Evolutionary conservation across 2,113 vertebrate genomes (phyloP), one percentile per base, ranked within the genome.

Genomic region (Triplophysa dalaica): DNA sequence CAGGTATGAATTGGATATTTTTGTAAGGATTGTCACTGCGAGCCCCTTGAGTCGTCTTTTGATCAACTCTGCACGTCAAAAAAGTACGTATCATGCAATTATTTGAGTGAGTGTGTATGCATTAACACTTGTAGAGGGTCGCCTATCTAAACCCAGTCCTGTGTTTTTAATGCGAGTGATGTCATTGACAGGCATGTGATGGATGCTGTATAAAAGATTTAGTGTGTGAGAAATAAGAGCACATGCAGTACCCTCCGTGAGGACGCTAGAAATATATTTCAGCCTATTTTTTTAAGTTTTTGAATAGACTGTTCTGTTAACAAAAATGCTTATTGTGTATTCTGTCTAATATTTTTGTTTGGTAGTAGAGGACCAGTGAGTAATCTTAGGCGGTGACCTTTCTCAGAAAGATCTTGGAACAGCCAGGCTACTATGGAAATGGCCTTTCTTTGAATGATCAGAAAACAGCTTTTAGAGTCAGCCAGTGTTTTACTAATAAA

Each of bases 51-150:
- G 76, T 75, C 69, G 65, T 60, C 70, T 14, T 21, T 74, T 75
- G 69, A 64, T 84, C 56, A 24, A 61, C 66, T 67, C 65, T 43
- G 43, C 65, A 69, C 64, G 41, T 45, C 48, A 43, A 82, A 81
- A 79, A 92, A 90, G 91, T 92, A 91, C 83, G 91, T 91, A 77
- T 75, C 69, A 63, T 16, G n/a, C 14, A 10, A 19, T 16, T 80
- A 65, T 69, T 69, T 33, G 38, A 21, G 76, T 41, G 52, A 7
- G 56, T n/a, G 29, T 62, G 43, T 50, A 1, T 75, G 60, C 14
- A 60, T 14, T 21, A 19, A 17, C 66, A 79, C 66, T 38, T 69
- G 24, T 50, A 24, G n/a, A 26, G 7, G 17, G 12, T 41, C 22
- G 26, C 24, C 50, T 17, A 41, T 22, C 41, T 58, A 24, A 62